phyloP scores from a whole-genome alignment of 2,113 vertebrate species.

The Macaca nemestrina region DNA sequence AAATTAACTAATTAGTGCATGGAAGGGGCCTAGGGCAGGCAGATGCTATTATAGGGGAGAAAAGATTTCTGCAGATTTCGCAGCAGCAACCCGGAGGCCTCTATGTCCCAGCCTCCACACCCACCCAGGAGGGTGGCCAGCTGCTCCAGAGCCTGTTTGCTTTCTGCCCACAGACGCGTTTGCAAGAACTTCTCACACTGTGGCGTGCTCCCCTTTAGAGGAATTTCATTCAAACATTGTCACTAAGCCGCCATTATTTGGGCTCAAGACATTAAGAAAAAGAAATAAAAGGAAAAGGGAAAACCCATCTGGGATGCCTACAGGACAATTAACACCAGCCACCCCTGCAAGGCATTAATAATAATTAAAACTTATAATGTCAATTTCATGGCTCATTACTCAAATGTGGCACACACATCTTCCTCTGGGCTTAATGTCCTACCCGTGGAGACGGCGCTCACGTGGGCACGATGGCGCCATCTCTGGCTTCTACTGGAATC shows the following conservation, averaged over 20 bases:
- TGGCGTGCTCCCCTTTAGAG: neutral
- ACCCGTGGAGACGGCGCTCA: neutral
- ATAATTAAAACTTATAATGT: constrained; percentile 81
- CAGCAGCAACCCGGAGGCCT: neutral
- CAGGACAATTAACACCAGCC: constrained; percentile 67
- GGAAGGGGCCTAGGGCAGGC: neutral
- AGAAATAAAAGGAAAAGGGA: constrained; percentile 24
- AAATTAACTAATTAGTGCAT: neutral
- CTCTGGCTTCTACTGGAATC: neutral
- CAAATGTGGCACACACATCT: constrained; percentile 57
- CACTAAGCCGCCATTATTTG: neutral
- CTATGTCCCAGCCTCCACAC: neutral
- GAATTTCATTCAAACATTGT: constrained; percentile 12
- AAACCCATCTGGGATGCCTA: constrained; percentile 35
- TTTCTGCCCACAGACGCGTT: neutral
- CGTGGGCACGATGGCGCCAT: rapidly evolving
- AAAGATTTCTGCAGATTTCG: neutral
- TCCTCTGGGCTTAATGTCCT: constrained; percentile 27
- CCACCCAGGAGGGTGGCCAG: neutral
- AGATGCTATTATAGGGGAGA: rapidly evolving
- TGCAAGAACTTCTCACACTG: neutral
- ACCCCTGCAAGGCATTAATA: constrained; percentile 73
- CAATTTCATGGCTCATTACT: constrained; percentile 82
- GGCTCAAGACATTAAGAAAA: constrained; percentile 56
- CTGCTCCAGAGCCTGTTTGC: neutral